Percentiles rank a stretch among this genome's conserved stretches.
These are phyloP conservation scores for Pelobates cultripes DNA, from an alignment of 2,797 vertebrate genomes.

Conservation along the genomic window DNA sequence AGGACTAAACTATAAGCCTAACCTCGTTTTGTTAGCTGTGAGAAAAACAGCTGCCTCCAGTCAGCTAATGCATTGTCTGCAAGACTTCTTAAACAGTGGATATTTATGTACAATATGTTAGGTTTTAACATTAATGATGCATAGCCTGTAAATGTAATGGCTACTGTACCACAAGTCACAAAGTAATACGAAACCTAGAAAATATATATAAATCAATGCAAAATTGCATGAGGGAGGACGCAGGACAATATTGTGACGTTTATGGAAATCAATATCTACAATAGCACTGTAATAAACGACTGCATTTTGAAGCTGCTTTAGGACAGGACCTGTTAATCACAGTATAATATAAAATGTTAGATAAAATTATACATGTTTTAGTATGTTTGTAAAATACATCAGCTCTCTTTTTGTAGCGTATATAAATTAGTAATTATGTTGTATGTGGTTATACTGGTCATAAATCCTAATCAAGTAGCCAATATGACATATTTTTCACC, in stretches of 20 bases:
- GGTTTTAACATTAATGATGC: slow-evolving; percentile 20
- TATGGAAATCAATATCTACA: background rate
- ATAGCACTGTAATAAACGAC: background rate
- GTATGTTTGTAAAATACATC: too few relatives aligned
- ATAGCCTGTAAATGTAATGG: background rate
- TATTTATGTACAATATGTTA: slow-evolving; percentile 20
- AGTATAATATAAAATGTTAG: background rate
- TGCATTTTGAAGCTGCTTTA: background rate
- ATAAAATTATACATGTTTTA: too few relatives aligned
- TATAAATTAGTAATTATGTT: too few relatives aligned
- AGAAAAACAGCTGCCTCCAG: slow-evolving; percentile 7
- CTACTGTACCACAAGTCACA: background rate
- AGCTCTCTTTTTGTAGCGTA: too few relatives aligned
- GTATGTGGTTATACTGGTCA: too few relatives aligned
- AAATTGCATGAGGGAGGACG: background rate
- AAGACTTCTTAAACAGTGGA: background rate
- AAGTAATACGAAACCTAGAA: background rate
- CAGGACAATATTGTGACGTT: background rate
- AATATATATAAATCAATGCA: background rate
- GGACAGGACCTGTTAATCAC: background rate
- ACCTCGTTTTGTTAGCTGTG: background rate
- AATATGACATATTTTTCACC: too few relatives aligned
- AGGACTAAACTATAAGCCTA: background rate
- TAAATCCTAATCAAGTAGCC: too few relatives aligned
- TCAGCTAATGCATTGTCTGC: slow-evolving; percentile 1